Evolutionary conservation across 2,797 vertebrate genomes (phyloP).

Genomic region (Brachyalestes nurse): DNA sequence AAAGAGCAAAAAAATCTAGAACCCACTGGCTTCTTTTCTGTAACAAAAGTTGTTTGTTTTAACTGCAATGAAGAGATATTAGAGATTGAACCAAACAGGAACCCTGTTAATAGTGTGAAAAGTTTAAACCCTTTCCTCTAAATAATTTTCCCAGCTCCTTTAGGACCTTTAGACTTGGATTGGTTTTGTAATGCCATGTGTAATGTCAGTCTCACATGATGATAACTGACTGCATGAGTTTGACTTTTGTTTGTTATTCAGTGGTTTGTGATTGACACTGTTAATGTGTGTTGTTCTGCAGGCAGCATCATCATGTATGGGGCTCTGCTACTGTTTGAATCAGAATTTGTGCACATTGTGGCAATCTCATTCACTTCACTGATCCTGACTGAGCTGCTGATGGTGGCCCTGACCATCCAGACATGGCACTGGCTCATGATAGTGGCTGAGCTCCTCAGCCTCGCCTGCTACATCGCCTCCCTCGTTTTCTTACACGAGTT

Average conservation of each 20-base stretch:
- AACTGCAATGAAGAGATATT: neutral
- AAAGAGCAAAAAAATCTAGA: conserved; percentile 7
- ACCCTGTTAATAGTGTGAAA: neutral
- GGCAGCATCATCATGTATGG: conserved; percentile 99
- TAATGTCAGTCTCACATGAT: neutral
- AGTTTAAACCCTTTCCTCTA: neutral
- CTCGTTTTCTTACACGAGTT: conserved; percentile 96
- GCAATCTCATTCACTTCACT: conserved; percentile 97
- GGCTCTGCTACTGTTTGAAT: conserved; percentile 94
- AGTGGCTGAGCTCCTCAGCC: conserved; percentile 92
- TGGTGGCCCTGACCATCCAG: conserved; percentile 97
- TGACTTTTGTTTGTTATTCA: neutral
- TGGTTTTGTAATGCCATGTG: neutral
- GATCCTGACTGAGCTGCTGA: conserved; percentile 96
- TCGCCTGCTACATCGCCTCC: conserved; percentile 94
- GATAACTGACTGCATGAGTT: neutral
- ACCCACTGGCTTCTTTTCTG: neutral
- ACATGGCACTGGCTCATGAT: conserved; percentile 99
- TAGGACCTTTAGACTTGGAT: neutral
- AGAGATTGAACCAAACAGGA: neutral
- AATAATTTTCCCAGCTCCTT: no score
- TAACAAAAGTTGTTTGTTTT: conserved; percentile 19
- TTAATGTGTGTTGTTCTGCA: conserved; percentile 61
- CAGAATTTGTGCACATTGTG: conserved; percentile 96
- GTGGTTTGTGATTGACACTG: neutral